A percentile compares a stretch with the other conserved stretches of the same genome.
phyloP scores from a whole-genome alignment of 2,113 vertebrate genomes.

The Gasterosteus aculeatus region DNA sequence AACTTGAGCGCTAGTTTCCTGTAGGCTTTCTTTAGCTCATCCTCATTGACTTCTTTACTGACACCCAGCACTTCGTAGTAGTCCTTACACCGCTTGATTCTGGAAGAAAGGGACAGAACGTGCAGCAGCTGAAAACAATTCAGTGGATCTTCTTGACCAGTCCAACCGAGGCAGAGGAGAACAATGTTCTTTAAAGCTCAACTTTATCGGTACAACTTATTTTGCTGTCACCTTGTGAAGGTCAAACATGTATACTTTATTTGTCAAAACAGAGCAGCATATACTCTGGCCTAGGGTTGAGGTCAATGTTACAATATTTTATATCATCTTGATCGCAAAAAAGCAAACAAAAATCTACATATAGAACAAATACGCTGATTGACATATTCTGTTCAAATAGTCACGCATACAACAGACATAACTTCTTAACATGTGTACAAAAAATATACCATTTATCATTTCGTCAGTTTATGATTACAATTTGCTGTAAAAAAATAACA shows the following conservation, averaged over 20 bases:
- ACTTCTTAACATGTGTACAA: not conserved
- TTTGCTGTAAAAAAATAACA: not conserved
- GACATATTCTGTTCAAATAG: not conserved
- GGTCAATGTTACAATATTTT: not conserved
- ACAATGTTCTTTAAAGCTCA: not conserved
- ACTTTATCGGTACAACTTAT: not conserved
- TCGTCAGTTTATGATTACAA: not conserved
- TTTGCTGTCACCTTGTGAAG: not conserved
- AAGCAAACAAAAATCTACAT: not conserved
- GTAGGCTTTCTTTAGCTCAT: constrained; percentile 97
- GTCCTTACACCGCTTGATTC: constrained; percentile 97
- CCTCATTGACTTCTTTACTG: constrained; percentile 91
- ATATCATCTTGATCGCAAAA: too few species aligned
- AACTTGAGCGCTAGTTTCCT: constrained; percentile 97
- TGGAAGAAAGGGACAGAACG: constrained; percentile 56
- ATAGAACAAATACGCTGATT: not conserved
- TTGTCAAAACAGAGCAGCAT: not conserved
- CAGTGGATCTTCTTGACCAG: not conserved
- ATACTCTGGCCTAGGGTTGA: not conserved
- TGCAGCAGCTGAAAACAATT: not conserved
- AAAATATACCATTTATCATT: not conserved
- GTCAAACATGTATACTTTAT: not conserved
- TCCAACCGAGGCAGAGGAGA: not conserved
- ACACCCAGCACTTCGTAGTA: constrained; percentile 96
- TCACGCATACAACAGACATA: not conserved